Conservation (phyloP, 2,113 vertebrate genomes). For the Morone saxatilis region DNA sequence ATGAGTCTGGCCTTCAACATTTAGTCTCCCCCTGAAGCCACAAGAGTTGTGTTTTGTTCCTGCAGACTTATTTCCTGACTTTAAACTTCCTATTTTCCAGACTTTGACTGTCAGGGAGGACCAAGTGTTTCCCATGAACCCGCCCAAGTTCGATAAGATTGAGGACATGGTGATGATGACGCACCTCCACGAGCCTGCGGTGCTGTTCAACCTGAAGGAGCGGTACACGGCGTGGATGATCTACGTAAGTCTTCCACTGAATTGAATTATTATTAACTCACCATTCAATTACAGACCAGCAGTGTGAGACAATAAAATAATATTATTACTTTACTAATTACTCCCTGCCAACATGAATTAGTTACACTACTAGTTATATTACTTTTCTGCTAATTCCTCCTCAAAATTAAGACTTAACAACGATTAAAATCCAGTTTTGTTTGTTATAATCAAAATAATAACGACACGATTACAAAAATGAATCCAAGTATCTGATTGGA, state of each 20-base stretch:
- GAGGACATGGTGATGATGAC: constrained; percentile 83
- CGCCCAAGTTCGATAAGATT: constrained; percentile 81
- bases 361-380: no score
- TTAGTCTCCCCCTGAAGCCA: neutral
- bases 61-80: constrained; percentile 18
- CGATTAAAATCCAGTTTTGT: no score
- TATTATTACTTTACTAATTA: no score
- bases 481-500: no score
- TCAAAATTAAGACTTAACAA: no score
- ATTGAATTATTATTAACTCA: no score
- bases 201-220: constrained; percentile 82
- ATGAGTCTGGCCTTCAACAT: constrained; percentile 9
- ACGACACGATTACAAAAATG: no score
- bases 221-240: constrained; percentile 79
- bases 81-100: constrained; percentile 73
- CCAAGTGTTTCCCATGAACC: constrained; percentile 89
- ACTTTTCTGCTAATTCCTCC: no score
- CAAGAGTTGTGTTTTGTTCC: neutral
- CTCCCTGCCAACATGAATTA: no score
- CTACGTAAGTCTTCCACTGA: constrained; percentile 62
- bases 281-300: no score
- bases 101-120: constrained; percentile 88
- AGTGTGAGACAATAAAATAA: no score
- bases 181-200: constrained; percentile 87
- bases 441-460: no score